Conservation (phyloP, 2,888 invertebrate species). For the Leptothorax acervorum region DNA sequence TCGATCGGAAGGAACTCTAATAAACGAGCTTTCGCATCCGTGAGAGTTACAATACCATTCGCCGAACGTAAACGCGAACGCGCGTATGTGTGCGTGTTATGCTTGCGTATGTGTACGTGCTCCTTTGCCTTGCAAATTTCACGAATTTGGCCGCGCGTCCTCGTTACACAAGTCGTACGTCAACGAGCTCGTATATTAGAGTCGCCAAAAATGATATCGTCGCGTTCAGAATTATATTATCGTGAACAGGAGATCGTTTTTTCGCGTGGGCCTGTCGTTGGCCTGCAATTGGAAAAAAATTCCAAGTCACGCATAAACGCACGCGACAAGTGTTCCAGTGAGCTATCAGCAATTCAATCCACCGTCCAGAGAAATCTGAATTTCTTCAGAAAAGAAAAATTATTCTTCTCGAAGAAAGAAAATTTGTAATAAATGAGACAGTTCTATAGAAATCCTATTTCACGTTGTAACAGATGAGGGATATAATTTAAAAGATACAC, state of each 20-base stretch:
- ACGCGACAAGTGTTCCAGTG: neutral
- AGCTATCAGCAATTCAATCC: neutral
- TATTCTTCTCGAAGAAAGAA: neutral
- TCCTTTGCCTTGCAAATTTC: slow-evolving; percentile 66
- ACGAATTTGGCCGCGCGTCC: slow-evolving; percentile 48
- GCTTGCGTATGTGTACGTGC: neutral
- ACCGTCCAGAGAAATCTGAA: neutral
- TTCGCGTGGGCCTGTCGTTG: neutral
- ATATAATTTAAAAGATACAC: neutral
- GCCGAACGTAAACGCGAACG: neutral
- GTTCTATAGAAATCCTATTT: neutral
- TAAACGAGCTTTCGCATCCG: slow-evolving; percentile 59
- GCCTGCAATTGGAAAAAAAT: neutral
- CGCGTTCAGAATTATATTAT: slow-evolving; percentile 18
- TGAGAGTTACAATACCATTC: slow-evolving; percentile 15
- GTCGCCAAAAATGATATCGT: slow-evolving; percentile 46
- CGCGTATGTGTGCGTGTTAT: neutral
- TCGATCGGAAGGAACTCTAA: slow-evolving; percentile 69
- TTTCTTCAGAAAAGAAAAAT: neutral
- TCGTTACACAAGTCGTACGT: slow-evolving; percentile 54
- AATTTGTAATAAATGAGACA: neutral
- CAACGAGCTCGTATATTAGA: slow-evolving; percentile 57
- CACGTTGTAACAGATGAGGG: neutral
- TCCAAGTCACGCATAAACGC: neutral
- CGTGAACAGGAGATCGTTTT: neutral